Evolutionary conservation across 2,797 vertebrate species (phyloP), one percentile per base, ranked within the genome.

Genomic region (Coendou prehensilis): DNA sequence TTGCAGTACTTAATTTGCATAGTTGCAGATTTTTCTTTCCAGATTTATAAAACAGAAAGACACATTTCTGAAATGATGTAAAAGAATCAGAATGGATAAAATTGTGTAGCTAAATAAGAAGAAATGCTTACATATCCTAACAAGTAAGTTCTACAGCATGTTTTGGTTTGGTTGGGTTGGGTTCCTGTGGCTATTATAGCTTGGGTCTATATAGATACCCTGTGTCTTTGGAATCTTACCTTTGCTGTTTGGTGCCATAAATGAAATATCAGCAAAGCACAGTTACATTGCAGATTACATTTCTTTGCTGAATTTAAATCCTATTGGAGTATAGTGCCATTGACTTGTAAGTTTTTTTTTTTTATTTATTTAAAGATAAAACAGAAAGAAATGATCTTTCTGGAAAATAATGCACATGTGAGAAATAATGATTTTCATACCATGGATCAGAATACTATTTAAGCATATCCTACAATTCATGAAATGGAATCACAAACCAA

Each of bases 51-150:
- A 87, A 4, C 10, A 7, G 0, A 82, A 82, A 83, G 71, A 76
- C 23, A 91, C 50, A 86, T 92, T 96, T 91, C 15, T 87, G 88
- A 95, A 96, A 81, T 64, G 33, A 13, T 23, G 84, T 33, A 83
- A 92, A 95, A 91, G 15, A 97, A 93, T 95, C 56, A 96, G 45
- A 95, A 84, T 56, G 30, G 18, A 95, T 26, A 94, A 96, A 95
- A 89, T 11, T 64, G 6, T 26, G 59, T 87, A 93, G 50, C 37
- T 85, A 83, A 69, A 83, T 87, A 81, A 9, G 10, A 93, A 97
- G 26, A 57, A 8, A 69, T 64, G 50, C 8, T 57, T 64, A 89
- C 84, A 87, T 52, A 93, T 63, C 14, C 11, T 76, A 88, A 76
- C 0, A 0, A 67, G 47, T 80, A 87, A 88, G 96, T 93, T 95